Evolutionary conservation across 2,888 invertebrate genomes (phyloP), one percentile per base, ranked within the genome.

Genomic region (Temnothorax ravouxi): DNA sequence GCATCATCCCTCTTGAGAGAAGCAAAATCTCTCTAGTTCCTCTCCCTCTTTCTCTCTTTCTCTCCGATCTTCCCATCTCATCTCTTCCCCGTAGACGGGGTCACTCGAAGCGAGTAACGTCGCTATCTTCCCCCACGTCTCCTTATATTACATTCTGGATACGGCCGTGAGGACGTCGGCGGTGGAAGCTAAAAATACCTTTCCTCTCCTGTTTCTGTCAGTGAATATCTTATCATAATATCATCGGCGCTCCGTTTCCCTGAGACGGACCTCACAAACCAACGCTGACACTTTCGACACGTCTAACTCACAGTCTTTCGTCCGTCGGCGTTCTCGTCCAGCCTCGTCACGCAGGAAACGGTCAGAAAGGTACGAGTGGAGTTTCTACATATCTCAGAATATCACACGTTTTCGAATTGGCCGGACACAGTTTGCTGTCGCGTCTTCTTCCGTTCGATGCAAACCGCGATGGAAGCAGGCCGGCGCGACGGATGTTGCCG

Each of bases 211-310:
- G 91, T 92, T 93, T 93, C 93, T 92, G 91, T 91, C 93, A 92
- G 93, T 93, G 94, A 94, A 94, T 93, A 94, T 93, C 93, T 93
- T 93, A 94, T 92, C 93, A 93, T 93, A 93, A 93, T 94, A 91
- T 90, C 86, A 66, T 29, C 76, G 86, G 56, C 64, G 74, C 76
- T 82, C 84, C 80, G 15, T 38, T 9, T 83, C 79, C 69, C 50
- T 54, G 59, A 84, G 82, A 21, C 62, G 76, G 82, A 56, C 85
- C 25, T 34, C 59, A 11, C 66, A 29, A 34, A 4, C 34, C 21
- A 50, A 21, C 25, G 21, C 34, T 47, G 6, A 34, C n/a, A 15
- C 21, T 50, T 15, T 18, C 21, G 34, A 38, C 15, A 61, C 34
- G 11, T 18, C 21, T 25, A 29, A 66, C 66, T 54, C 25, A n/a